Base-by-base conservation (phyloP, 1,140 invertebrate species). In the Eciton burchellii region DNA sequence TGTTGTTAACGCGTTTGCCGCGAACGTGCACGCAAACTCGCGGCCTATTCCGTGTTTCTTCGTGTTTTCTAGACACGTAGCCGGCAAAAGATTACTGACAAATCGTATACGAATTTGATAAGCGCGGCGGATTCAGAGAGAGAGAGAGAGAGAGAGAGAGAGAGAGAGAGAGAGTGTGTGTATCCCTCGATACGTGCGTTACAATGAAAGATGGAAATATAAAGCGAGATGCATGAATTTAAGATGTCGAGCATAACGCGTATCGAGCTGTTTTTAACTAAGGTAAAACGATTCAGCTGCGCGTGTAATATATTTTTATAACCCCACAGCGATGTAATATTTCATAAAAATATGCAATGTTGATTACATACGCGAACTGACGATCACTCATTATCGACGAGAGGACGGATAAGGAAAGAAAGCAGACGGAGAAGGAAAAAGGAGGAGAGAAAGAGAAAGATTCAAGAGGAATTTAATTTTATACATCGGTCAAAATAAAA, bases 241-340 rank as follows among this genome's bases (percentile, higher is more conserved):
- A n/a, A 70, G 29, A n/a, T 2, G 49, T 56, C 57, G 19, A 77
- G 19, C 19, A 29, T 3, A 68, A 77, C 35, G 68, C 3, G n/a
- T n/a, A n/a, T n/a, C n/a, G n/a, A n/a, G n/a, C 29, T 57, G 35
- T 70, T 70, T 21, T 54, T 79, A 29, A 70, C n/a, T n/a, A 54
- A 65, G 14, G n/a, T n/a, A n/a, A n/a, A n/a, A 56, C 35, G 35
- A 29, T 14, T 5, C 29, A 77, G 41, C 1, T 35, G 63, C 63
- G 63, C 41, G 52, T 79, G 63, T 79, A 79, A 70, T 79, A 57
- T 79, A 79, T 79, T 79, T 79, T 79, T 79, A 68, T 79, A 79
- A 56, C 52, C 26, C n/a, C 49, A 26, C 47, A 43, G 49, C 47
- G 21, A 68, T 19, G 43, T 73, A 41, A 35, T 35, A 35, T 35